Evolutionary conservation across 2,888 invertebrate species (phyloP), one percentile per base, ranked within the genome.

Genomic region (Agrenia bidenticulata): DNA sequence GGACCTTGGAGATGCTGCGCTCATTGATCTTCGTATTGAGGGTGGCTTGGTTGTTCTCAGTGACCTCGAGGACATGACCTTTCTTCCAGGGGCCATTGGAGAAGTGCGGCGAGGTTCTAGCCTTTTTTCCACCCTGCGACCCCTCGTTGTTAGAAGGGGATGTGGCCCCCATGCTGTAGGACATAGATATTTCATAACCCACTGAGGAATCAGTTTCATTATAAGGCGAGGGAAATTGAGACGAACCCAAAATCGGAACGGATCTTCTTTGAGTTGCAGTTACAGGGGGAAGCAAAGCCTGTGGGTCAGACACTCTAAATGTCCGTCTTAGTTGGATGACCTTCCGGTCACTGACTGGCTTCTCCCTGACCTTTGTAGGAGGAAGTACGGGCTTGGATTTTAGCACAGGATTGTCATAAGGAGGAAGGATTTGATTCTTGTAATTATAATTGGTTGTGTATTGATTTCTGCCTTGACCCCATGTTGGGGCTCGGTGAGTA

Each of bases 201-300:
- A 4, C n/a, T 17, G 45, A 45, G 19, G 9, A 19, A 45, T 15
- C 45, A 4, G 9, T 9, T 45, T 17, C 19, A 17, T 17, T n/a
- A n/a, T n/a, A n/a, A n/a, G n/a, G n/a, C n/a, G n/a, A n/a, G 45
- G n/a, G 45, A 45, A 19, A 45, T 19, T 45, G 45, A 45, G 45
- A 45, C 39, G 39, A 39, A 39, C 39, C 39, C 39, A 15, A 39
- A 39, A 15, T 39, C 39, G 39, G 39, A 39, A 11, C 39, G 9
- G 15, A 15, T 39, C 9, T 11, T 39, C 9, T 39, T 39, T 15
- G 39, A 39, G 15, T 11, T 39, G 7, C 9, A 15, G n/a, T 45
- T 45, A n/a, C n/a, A 11, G 45, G 45, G 19, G 45, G 45, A 15
- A 15, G 15, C 9, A 19, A 15, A n/a, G 45, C 45, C 19, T 45